Percentiles rank a stretch among this genome's conserved stretches.
Conservation (phyloP, 37 sponge, comb jelly and placozoan genomes). For the Tethya wilhelma region DNA sequence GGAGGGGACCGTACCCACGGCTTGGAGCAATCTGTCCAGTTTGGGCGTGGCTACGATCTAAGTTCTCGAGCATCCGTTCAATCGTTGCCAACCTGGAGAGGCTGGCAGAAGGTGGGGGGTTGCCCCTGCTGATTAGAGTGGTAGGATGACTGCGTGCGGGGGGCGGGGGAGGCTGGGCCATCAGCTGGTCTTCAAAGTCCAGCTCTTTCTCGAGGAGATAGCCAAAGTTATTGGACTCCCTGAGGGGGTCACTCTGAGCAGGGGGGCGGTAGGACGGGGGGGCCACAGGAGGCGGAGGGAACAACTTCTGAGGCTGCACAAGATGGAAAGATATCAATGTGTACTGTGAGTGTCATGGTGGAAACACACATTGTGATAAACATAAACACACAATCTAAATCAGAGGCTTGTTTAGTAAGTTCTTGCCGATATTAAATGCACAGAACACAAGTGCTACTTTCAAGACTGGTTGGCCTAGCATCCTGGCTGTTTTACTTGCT, state of each 20-base stretch:
- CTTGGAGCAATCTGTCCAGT: background rate
- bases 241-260: no score
- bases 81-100: background rate
- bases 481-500: no score
- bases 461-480: no score
- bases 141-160: background rate
- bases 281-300: background rate
- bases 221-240: background rate
- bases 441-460: no score
- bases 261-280: no score
- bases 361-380: no score
- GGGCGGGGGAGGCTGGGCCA: background rate
- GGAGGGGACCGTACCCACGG: background rate
- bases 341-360: no score
- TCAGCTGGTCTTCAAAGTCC: conserved; percentile 19
- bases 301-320: no score
- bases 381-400: no score
- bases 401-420: no score
- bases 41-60: background rate
- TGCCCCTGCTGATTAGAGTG: background rate
- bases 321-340: no score
- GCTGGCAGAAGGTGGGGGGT: background rate
- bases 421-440: no score
- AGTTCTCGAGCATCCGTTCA: conserved; percentile 14
- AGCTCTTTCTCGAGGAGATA: conserved; percentile 38